Base-by-base conservation (phyloP, 2,113 vertebrate genomes). In the Bubo bubo region DNA sequence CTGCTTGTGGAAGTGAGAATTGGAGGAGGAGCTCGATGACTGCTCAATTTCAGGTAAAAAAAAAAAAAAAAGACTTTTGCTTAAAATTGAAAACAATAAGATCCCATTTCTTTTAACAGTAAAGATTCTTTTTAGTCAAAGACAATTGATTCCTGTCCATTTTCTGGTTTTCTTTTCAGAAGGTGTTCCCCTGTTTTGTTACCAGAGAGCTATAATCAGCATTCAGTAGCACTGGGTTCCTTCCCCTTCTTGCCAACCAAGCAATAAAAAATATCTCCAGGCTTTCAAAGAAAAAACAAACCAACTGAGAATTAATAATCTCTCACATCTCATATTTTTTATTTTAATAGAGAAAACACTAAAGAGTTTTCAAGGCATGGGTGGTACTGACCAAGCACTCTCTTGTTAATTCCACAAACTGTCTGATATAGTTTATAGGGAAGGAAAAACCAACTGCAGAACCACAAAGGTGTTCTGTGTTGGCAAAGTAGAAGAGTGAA, bases 91-190 rank as follows among this genome's bases (percentile, higher is more conserved):
- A 64, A 94, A 39, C 14, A 90, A 28, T n/a, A 56, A 63, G 52
- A 53, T 64, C 14, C 14, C 8, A 43, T 52, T 80, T 75, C 5
- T 85, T 93, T 82, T 60, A 66, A 53, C 41, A 43, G n/a, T 34
- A 77, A 62, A 59, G 26, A 30, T 59, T 81, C 10, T 2, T 7
- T 16, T 84, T 50, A 30, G 5, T 84, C 32, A 63, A 80, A 83
- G 17, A 6, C 28, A 71, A 16, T 50, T 0, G 0, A 52, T 53
- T 88, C 18, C 17, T 45, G 18, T 27, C 32, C 20, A 12, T 81
- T 67, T 95, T 92, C 76, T 77, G 26, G 2, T 72, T 90, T 80
- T 70, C 41, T 88, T 80, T 91, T 81, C 3, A 4, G 47, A 66
- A 88, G 22, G 3, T 62, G 20, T 49, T 86, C 83, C 37, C 21